These are phyloP conservation scores for Allophyes oxyacanthae DNA, from an alignment of 2,888 invertebrate species.

Conservation along the genomic window DNA sequence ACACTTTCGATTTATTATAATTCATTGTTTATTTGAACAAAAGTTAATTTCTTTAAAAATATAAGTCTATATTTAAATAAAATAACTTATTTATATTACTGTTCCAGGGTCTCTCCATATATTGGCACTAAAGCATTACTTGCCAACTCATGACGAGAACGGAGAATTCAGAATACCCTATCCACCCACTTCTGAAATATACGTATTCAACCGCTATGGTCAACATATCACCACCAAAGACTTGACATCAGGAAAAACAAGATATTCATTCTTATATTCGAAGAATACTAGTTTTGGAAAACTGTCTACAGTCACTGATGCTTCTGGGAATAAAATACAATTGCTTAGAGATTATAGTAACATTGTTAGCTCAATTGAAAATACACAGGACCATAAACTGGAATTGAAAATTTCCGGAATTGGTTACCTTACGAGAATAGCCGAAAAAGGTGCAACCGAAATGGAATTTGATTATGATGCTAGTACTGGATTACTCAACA, in stretches of 20 bases:
- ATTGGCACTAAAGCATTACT: slow-evolving; percentile 95
- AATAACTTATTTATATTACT: slow-evolving; percentile 17
- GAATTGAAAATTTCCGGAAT: slow-evolving; percentile 97
- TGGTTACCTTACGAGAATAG: slow-evolving; percentile 96
- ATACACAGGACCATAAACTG: slow-evolving; percentile 97
- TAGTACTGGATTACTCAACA: slow-evolving; percentile 95
- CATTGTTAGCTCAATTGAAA: slow-evolving; percentile 97
- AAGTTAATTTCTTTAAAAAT: too few species aligned
- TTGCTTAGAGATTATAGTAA: slow-evolving; percentile 97
- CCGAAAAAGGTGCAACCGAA: slow-evolving; percentile 96
- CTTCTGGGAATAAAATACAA: slow-evolving; percentile 97
- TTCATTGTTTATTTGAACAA: too few species aligned
- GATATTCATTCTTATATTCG: slow-evolving; percentile 98
- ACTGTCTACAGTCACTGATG: slow-evolving; percentile 97
- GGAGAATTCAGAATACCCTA: slow-evolving; percentile 98
- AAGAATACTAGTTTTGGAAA: slow-evolving; percentile 99
- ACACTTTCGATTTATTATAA: too few species aligned
- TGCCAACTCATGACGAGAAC: slow-evolving; percentile 95
- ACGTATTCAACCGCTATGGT: slow-evolving; percentile 98
- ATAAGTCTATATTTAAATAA: too few species aligned
- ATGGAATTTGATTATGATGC: slow-evolving; percentile 97
- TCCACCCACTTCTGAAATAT: slow-evolving; percentile 97
- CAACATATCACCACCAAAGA: slow-evolving; percentile 98
- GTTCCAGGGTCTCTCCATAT: slow-evolving; percentile 93
- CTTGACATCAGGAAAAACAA: slow-evolving; percentile 97